Percentiles rank a stretch among this genome's conserved stretches.
Conservation (phyloP, 2,113 vertebrate genomes). For the Hassar affinis region DNA sequence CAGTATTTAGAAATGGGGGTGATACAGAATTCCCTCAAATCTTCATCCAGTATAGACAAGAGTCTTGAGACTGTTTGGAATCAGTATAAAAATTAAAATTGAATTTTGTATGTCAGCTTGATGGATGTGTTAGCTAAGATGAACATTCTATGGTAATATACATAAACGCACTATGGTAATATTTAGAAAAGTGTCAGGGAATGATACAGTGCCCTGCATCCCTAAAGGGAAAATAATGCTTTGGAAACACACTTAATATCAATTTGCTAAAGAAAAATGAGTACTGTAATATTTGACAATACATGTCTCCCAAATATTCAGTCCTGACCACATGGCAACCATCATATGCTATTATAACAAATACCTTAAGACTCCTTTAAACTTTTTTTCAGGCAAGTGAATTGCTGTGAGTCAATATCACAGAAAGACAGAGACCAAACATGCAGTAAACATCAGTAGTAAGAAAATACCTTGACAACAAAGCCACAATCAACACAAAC, state of each 20-base stretch:
- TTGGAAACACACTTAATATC: not conserved
- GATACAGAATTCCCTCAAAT: not conserved
- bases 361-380: not conserved
- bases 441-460: not conserved
- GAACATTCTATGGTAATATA: not conserved
- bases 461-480: not conserved
- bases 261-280: not conserved
- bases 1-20: not conserved
- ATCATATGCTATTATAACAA: not conserved
- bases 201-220: not conserved
- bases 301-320: not conserved
- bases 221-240: not conserved
- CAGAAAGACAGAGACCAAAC: not conserved
- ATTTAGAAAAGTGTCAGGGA: conserved; percentile 4
- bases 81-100: not conserved
- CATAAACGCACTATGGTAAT: too few species aligned
- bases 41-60: not conserved
- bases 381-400: not conserved
- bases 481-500: not conserved
- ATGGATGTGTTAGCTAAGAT: not conserved
- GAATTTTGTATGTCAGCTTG: not conserved
- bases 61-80: not conserved
- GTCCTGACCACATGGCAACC: not conserved
- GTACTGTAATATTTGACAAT: not conserved
- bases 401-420: not conserved